Percentiles rank a stretch among this genome's conserved stretches.
phyloP scores from a whole-genome alignment of 2,888 invertebrate species.

The Dimorphilus gyrociliatus region DNA sequence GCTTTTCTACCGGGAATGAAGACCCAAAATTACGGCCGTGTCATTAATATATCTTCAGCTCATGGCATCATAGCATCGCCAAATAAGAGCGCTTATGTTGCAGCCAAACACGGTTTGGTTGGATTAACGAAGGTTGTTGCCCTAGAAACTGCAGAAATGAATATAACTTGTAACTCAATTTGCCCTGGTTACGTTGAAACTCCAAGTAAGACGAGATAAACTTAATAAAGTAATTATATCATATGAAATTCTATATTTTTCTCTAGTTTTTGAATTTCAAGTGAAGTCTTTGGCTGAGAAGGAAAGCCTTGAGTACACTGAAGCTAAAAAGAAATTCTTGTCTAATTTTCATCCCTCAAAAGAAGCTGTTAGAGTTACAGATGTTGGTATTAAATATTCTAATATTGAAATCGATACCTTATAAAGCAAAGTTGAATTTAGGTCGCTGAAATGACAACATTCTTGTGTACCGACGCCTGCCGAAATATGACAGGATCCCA shows the following conservation, averaged over 20 bases:
- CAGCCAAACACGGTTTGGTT: constrained; percentile 27
- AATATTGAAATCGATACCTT: too few relatives aligned
- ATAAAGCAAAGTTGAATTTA: too few relatives aligned
- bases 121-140: constrained; percentile 28
- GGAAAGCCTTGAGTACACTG: constrained; percentile 10
- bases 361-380: too few relatives aligned
- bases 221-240: not conserved
- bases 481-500: constrained; percentile 18
- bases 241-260: not conserved
- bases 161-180: constrained; percentile 28
- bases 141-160: constrained; percentile 21
- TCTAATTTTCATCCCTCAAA: constrained; percentile 6
- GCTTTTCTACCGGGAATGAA: too few relatives aligned
- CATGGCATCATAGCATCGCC: constrained; percentile 22
- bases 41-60: constrained; percentile 26
- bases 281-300: constrained; percentile 10
- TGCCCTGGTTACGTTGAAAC: constrained; percentile 30
- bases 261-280: constrained; percentile 11
- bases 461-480: constrained; percentile 16
- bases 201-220: constrained; percentile 14
- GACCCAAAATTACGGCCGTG: constrained; percentile 26
- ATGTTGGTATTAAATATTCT: too few relatives aligned
- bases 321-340: constrained; percentile 11
- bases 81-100: constrained; percentile 22
- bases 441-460: constrained; percentile 13